Percentiles rank a stretch among this genome's conserved stretches.
Evolutionary conservation across 2,888 invertebrate genomes (phyloP).

Genomic region (Alsophila aescularia): DNA sequence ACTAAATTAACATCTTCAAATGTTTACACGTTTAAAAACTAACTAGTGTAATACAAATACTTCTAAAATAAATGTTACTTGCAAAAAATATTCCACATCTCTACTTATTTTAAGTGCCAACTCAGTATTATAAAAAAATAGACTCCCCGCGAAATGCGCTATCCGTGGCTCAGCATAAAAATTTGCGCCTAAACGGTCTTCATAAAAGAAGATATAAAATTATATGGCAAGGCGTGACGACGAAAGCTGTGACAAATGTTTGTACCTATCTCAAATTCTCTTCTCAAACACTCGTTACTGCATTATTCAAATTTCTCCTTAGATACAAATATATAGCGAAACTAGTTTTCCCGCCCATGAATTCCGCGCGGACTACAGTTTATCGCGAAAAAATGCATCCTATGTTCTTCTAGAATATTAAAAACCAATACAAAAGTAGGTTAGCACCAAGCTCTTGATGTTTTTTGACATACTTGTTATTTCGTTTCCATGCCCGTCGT

Average conservation of each 20-base stretch:
- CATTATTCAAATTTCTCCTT: slow-evolving; percentile 53
- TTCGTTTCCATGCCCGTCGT: too few species aligned
- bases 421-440: too few species aligned
- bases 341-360: too few species aligned
- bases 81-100: slow-evolving; percentile 14
- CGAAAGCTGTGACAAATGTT: slow-evolving; percentile 43
- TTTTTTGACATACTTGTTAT: too few species aligned
- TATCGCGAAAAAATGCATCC: too few species aligned
- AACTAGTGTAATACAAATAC: slow-evolving; percentile 6
- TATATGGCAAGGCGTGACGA: slow-evolving; percentile 37
- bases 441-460: too few species aligned
- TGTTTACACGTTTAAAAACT: slow-evolving; percentile 9
- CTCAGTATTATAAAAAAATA: slow-evolving; percentile 30
- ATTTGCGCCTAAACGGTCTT: slow-evolving; percentile 32
- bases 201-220: slow-evolving; percentile 41
- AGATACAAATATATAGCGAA: slow-evolving; percentile 42
- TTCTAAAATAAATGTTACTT: slow-evolving; percentile 8
- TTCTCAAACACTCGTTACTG: slow-evolving; percentile 51
- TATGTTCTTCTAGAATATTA: too few species aligned
- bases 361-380: too few species aligned
- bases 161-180: slow-evolving; percentile 37
- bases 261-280: slow-evolving; percentile 45
- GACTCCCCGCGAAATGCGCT: slow-evolving; percentile 27
- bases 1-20: not conserved
- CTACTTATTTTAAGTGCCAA: slow-evolving; percentile 28